A percentile compares a stretch with the other conserved stretches of the same genome.
phyloP scores from a whole-genome alignment of 2,113 vertebrate species.

The Tenrec ecaudatus region DNA sequence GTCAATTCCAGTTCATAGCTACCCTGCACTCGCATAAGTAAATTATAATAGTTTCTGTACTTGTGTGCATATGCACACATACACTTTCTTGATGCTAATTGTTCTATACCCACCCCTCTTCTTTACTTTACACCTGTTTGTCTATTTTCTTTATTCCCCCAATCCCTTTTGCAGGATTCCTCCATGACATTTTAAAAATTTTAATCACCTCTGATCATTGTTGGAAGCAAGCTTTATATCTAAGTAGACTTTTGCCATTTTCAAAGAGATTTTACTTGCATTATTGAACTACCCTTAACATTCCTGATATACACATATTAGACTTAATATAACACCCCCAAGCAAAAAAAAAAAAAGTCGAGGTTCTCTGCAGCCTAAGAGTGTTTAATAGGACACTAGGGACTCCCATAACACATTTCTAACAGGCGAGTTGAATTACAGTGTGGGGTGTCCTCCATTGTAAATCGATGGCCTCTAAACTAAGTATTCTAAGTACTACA shows the following conservation, averaged over 20 bases:
- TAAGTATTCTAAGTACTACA: neutral
- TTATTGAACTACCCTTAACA: constrained; percentile 30
- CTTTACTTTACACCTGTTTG: neutral
- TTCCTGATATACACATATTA: neutral
- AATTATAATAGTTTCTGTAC: neutral
- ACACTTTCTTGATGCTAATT: neutral
- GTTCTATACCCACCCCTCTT: neutral
- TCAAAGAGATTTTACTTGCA: neutral
- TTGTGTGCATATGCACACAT: neutral
- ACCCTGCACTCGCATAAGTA: neutral
- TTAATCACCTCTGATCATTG: neutral
- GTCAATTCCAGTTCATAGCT: too few species aligned
- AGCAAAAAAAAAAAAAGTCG: neutral
- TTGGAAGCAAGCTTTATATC: neutral
- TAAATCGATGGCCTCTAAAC: neutral
- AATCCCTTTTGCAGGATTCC: neutral
- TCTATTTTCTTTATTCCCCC: neutral
- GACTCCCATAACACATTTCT: neutral
- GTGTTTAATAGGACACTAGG: neutral
- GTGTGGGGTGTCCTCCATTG: neutral
- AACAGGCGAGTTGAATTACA: neutral
- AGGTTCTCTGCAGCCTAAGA: neutral
- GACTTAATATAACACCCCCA: neutral
- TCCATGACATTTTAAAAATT: neutral
- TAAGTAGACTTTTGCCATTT: neutral